Evolutionary conservation across 2,797 vertebrate genomes (phyloP).

Genomic region (Cossypha heuglini): DNA sequence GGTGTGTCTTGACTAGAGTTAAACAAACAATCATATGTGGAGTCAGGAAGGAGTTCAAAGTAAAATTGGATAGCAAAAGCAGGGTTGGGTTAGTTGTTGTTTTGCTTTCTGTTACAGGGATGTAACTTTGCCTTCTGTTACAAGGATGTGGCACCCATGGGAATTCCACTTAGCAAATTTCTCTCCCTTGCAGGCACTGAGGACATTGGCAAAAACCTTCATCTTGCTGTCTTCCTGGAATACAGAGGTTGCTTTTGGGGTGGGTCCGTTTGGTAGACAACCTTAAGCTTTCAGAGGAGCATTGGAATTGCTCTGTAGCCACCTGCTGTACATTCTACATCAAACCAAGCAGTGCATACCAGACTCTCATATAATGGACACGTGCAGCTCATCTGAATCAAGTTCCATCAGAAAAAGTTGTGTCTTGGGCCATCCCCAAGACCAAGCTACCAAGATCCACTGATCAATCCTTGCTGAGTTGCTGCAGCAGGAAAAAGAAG

Average conservation of each 20-base stretch:
- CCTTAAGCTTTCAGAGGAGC: background rate
- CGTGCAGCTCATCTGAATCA: background rate
- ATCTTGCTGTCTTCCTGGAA: background rate
- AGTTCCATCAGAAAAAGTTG: background rate
- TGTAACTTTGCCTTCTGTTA: background rate
- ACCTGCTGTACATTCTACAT: background rate
- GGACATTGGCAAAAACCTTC: background rate
- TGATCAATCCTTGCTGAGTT: background rate
- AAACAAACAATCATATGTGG: background rate
- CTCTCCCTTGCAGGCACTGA: background rate
- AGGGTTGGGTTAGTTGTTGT: background rate
- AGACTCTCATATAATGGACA: background rate
- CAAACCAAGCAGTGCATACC: background rate
- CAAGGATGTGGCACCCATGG: background rate
- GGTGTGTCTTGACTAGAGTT: background rate
- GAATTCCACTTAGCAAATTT: background rate
- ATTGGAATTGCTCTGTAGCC: background rate
- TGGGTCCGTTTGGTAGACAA: background rate
- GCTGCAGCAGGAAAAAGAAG: background rate
- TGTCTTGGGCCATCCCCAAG: background rate
- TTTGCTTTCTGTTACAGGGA: background rate
- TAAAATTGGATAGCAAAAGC: background rate
- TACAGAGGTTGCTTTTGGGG: background rate
- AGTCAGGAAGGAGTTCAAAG: background rate
- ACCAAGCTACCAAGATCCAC: background rate